phyloP scores from a whole-genome alignment of 2,113 vertebrate genomes.

The Perognathus longimembris region DNA sequence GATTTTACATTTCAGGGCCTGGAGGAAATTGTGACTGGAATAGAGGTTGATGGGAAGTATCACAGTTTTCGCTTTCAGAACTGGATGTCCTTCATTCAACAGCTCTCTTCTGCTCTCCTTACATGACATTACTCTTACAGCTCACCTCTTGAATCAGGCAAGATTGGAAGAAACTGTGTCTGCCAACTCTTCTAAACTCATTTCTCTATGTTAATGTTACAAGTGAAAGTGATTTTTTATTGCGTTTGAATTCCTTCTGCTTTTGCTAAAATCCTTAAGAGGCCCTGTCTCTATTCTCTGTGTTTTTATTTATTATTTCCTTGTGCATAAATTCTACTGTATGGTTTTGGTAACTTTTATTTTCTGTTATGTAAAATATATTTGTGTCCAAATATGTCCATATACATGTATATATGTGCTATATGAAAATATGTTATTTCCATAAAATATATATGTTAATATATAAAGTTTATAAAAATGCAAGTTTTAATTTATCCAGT shows the following conservation, averaged over 20 bases:
- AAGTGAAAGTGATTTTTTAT: neutral
- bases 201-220: neutral
- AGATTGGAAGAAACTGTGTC: neutral
- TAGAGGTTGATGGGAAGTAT: neutral
- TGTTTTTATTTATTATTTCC: neutral
- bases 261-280: neutral
- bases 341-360: neutral
- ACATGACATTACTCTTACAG: neutral
- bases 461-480: neutral
- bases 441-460: too few species aligned
- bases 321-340: neutral
- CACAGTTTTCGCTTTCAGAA: neutral
- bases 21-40: neutral
- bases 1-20: neutral
- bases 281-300: neutral
- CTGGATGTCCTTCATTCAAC: too few species aligned
- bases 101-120: neutral
- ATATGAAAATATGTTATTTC: neutral
- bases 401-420: neutral
- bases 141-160: neutral
- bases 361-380: neutral
- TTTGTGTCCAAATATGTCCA: neutral
- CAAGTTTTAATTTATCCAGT: neutral
- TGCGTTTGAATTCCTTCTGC: neutral
- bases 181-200: neutral